Conservation (phyloP, 2,888 invertebrate species). For the Drosophila vallismaia region DNA sequence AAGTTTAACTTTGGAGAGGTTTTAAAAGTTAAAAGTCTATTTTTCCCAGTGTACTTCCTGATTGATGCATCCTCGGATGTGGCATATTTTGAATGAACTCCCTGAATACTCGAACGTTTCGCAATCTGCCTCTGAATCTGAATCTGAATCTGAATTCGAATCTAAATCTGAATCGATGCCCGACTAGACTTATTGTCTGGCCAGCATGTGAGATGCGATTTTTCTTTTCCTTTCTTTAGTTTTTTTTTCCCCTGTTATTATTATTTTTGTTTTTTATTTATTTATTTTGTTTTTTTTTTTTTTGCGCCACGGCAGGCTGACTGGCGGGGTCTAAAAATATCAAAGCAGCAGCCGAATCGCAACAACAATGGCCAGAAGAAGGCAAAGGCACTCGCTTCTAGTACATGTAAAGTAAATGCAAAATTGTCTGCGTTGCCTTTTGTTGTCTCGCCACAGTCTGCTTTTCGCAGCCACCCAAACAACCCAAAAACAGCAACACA, state of each 20-base stretch:
- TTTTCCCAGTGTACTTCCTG: not conserved
- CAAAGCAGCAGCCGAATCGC: constrained; percentile 11
- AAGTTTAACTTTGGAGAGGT: not conserved
- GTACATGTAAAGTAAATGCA: constrained; percentile 64
- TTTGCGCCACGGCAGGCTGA: constrained; percentile 34
- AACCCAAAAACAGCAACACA: constrained; percentile 31
- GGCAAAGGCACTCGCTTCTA: constrained; percentile 5
- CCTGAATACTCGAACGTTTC: constrained; percentile 37
- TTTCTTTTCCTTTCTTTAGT: constrained; percentile 36
- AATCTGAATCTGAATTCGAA: constrained; percentile 19
- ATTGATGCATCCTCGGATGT: constrained; percentile 32
- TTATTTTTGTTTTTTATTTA: constrained; percentile 7
- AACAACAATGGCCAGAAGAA: constrained; percentile 4
- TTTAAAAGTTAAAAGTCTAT: not conserved
- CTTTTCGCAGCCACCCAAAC: constrained; percentile 64
- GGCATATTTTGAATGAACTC: constrained; percentile 52
- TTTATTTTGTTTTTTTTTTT: constrained; percentile 9
- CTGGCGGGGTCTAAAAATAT: constrained; percentile 45
- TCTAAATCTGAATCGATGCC: constrained; percentile 47
- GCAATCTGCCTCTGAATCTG: constrained; percentile 30
- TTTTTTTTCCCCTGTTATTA: constrained; percentile 5
- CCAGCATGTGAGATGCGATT: constrained; percentile 46
- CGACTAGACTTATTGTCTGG: constrained; percentile 74
- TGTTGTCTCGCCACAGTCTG: constrained; percentile 80
- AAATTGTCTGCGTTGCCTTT: constrained; percentile 71